phyloP scores from a whole-genome alignment of 1,140 invertebrate genomes.

The Battus philenor region DNA sequence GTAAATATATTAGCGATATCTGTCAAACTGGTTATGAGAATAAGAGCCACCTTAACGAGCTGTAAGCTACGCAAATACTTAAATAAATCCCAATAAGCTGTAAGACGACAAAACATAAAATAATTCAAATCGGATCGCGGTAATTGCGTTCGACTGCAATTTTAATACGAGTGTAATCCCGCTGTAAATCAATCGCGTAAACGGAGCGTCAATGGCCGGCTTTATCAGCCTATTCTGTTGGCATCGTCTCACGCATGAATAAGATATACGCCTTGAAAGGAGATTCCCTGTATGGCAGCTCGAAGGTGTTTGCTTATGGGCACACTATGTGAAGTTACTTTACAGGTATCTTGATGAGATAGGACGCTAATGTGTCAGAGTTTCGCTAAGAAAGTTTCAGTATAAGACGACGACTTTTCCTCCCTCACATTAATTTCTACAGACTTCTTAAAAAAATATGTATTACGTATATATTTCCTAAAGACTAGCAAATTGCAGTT shows the following conservation, averaged over 20 bases:
- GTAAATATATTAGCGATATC: slow-evolving; percentile 11
- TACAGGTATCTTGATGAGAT: slow-evolving; percentile 32
- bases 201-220: slow-evolving; percentile 11
- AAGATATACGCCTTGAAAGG: slow-evolving; percentile 34
- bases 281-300: slow-evolving; percentile 21
- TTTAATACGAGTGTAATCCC: slow-evolving; percentile 4
- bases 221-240: slow-evolving; percentile 24
- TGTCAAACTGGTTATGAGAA: slow-evolving; percentile 12
- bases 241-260: slow-evolving; percentile 35
- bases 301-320: slow-evolving; percentile 22
- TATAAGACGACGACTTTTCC: slow-evolving; percentile 1
- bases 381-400: slow-evolving; percentile 8
- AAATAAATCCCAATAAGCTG: slow-evolving; percentile 10
- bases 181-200: slow-evolving; percentile 9
- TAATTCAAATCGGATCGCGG: slow-evolving; percentile 15
- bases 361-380: slow-evolving; percentile 22
- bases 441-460: too few species aligned
- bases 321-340: slow-evolving; percentile 17
- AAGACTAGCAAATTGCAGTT: too few species aligned
- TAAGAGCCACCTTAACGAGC: slow-evolving; percentile 12
- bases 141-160: slow-evolving; percentile 11
- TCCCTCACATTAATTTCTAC: too few species aligned
- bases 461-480: too few species aligned
- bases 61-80: slow-evolving; percentile 4
- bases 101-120: slow-evolving; percentile 14